These are phyloP conservation scores for Megaceryle torquata DNA, from an alignment of 2,113 vertebrate genomes.

Conservation along the genomic window DNA sequence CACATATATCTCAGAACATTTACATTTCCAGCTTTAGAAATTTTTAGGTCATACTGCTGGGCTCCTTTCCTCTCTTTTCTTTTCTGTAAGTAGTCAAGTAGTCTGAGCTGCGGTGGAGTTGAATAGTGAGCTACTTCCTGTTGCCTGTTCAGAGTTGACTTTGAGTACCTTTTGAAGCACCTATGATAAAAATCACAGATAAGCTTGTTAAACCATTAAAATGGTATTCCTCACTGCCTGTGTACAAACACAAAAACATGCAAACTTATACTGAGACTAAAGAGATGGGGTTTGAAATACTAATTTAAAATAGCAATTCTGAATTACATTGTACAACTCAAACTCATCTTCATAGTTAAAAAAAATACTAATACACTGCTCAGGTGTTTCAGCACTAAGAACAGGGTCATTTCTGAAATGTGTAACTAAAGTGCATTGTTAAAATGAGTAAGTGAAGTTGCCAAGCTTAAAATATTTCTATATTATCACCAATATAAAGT, in stretches of 20 bases:
- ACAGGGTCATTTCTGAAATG: background rate
- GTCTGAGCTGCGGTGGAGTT: slow-evolving; percentile 87
- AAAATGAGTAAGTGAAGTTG: background rate
- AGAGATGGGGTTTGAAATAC: background rate
- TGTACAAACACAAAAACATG: background rate
- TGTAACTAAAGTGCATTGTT: background rate
- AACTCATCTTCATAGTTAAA: background rate
- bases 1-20: slow-evolving; percentile 26
- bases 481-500: background rate
- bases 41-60: slow-evolving; percentile 94
- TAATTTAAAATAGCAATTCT: background rate
- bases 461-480: background rate
- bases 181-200: slow-evolving; percentile 64
- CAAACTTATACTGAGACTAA: background rate
- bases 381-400: background rate
- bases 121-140: slow-evolving; percentile 89
- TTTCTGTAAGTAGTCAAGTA: slow-evolving; percentile 94
- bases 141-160: slow-evolving; percentile 90
- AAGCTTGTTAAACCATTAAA: background rate
- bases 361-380: background rate
- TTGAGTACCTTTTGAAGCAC: slow-evolving; percentile 93
- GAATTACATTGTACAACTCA: background rate
- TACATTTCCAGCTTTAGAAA: slow-evolving; percentile 97
- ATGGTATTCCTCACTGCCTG: background rate
- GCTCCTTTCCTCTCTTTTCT: slow-evolving; percentile 91